phyloP scores from a whole-genome alignment of 2,888 invertebrate genomes.

The Clitarchus hookeri region DNA sequence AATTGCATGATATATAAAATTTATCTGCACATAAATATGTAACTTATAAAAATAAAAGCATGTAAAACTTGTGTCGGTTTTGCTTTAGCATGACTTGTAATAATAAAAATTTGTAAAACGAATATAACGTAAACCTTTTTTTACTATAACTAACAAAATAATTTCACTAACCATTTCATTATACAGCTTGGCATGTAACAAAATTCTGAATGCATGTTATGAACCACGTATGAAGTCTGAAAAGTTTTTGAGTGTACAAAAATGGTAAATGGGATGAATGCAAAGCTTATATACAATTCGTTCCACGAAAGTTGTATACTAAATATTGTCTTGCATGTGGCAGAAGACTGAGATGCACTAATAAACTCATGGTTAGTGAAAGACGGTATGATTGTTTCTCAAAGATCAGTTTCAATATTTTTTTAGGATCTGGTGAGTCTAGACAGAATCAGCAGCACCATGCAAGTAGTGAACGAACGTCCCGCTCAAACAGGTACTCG shows the following conservation, averaged over 20 bases:
- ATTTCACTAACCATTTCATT: background rate
- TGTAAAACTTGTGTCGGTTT: background rate
- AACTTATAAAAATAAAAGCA: background rate
- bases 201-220: background rate
- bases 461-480: background rate
- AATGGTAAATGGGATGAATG: background rate
- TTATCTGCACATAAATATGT: background rate
- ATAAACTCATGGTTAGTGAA: background rate
- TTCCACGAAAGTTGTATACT: background rate
- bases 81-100: background rate
- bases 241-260: background rate
- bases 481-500: background rate
- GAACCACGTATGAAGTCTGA: background rate
- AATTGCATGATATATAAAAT: background rate
- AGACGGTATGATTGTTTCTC: background rate
- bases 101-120: background rate
- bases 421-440: background rate
- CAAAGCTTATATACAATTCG: background rate
- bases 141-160: background rate
- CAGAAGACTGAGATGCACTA: background rate
- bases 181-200: background rate
- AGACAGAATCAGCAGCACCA: background rate
- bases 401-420: background rate
- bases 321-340: background rate
- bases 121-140: background rate